Base-by-base conservation (phyloP, 2,888 invertebrate genomes). In the Caenorhabditis drosophilae region DNA sequence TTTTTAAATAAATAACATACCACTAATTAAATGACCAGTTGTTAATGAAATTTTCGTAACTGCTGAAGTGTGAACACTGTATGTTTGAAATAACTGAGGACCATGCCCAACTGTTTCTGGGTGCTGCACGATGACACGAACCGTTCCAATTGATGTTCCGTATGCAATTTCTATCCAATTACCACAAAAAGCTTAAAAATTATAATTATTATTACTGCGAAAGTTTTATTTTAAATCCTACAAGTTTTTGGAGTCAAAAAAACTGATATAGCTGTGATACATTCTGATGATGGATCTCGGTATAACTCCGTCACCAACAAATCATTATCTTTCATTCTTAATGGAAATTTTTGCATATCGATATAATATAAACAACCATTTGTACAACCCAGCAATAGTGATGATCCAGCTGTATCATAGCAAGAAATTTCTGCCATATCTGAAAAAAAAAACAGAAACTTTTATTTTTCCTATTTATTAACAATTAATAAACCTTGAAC, bases 101-200 rank as follows among this genome's bases (percentile, higher is more conserved):
- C 95, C 95, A 84, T 97, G 95, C 0, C 96, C 96, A 11, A 96
- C 95, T 0, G 97, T 97, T 86, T 98, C 97, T 1, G 97, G 97
- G 85, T 98, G 97, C 81, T 97, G 97, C 0, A 97, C 96, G 60
- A 98, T 96, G 1, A 98, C 94, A 27, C 96, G 88, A 18, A 98
- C 96, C 0, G 92, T 92, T 1, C 97, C 97, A 18, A 84, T 74
- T 73, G 91, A 90, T 0, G 97, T 98, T 2, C 97, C 98, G 85
- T 98, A 98, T 0, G 97, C 98, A 79, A 98, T 97, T 87, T 98
- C 98, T 81, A 98, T 95, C 96, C 97, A 97, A 86, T 97, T 97
- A 42, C 96, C 96, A 85, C 93, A 93, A 59, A 94, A 87, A 88
- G 92, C 94, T 93, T 84, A 25, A 73, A 64, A 49, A n/a, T n/a